These are phyloP conservation scores for Perithous albicinctus DNA, from an alignment of 2,888 invertebrate genomes.

Conservation along the genomic window DNA sequence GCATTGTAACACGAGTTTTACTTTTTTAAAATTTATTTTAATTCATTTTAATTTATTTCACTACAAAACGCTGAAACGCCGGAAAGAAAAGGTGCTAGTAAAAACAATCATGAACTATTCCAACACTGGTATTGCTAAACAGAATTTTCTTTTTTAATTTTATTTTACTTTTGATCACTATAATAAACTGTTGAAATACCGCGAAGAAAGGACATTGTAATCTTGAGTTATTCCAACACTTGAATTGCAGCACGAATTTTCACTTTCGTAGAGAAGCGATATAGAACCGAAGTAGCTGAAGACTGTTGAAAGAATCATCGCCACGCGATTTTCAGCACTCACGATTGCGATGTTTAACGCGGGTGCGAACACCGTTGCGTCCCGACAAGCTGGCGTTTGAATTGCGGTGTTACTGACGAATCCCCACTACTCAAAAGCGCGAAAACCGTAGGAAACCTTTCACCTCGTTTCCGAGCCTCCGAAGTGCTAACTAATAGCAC, in stretches of 20 bases:
- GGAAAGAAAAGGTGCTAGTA: background rate
- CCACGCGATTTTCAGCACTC: slow-evolving; percentile 56
- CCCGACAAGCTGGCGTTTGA: slow-evolving; percentile 50
- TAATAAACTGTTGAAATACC: background rate
- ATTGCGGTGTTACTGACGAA: slow-evolving; percentile 41
- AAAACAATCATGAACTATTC: background rate
- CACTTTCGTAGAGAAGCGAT: background rate
- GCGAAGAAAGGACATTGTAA: background rate
- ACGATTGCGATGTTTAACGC: slow-evolving; percentile 63
- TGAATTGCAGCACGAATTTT: slow-evolving; percentile 2
- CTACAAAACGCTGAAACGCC: background rate
- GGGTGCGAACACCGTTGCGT: slow-evolving; percentile 50
- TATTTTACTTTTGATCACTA: background rate
- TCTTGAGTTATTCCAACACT: background rate
- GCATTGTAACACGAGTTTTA: background rate
- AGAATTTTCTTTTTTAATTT: background rate
- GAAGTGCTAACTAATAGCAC: slow-evolving; percentile 43
- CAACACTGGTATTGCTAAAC: background rate
- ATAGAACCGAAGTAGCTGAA: background rate
- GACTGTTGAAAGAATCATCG: slow-evolving; percentile 14
- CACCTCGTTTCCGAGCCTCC: slow-evolving; percentile 55
- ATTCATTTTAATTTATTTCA: too few relatives aligned
- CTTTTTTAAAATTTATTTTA: background rate
- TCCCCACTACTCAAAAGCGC: slow-evolving; percentile 47
- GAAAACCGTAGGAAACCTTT: slow-evolving; percentile 64